Conservation (phyloP, 2,797 vertebrate species). For the Chloroceryle amazona region DNA sequence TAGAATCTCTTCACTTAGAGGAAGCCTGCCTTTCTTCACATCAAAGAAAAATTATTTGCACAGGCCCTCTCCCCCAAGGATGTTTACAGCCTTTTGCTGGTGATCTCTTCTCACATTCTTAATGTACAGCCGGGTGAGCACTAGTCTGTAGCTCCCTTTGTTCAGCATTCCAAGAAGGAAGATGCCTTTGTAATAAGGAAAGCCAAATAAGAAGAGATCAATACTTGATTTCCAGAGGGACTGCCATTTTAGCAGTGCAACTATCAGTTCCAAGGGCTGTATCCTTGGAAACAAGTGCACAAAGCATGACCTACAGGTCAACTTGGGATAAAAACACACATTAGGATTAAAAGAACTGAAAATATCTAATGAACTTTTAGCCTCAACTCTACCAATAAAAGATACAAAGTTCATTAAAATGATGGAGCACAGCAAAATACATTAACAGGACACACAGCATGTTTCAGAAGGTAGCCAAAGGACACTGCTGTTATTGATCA, state of each 20-base stretch:
- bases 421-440: neutral
- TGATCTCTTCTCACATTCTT: neutral
- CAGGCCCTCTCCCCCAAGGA: neutral
- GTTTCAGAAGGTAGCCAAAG: neutral
- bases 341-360: neutral
- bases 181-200: neutral
- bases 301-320: neutral
- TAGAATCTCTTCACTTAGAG: neutral
- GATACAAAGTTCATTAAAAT: neutral
- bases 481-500: neutral
- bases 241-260: neutral
- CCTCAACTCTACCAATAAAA: neutral
- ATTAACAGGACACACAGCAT: fast-evolving
- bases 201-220: neutral
- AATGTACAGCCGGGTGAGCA: neutral
- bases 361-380: neutral
- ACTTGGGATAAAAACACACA: neutral
- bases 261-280: neutral
- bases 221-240: neutral
- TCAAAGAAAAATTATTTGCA: neutral
- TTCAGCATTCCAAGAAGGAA: neutral
- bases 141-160: neutral
- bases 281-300: slow-evolving; percentile 13
- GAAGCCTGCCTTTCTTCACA: neutral
- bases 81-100: neutral